Conservation (phyloP, 35 echinoderm and acorn worm genomes). For the Amphiura filiformis region DNA sequence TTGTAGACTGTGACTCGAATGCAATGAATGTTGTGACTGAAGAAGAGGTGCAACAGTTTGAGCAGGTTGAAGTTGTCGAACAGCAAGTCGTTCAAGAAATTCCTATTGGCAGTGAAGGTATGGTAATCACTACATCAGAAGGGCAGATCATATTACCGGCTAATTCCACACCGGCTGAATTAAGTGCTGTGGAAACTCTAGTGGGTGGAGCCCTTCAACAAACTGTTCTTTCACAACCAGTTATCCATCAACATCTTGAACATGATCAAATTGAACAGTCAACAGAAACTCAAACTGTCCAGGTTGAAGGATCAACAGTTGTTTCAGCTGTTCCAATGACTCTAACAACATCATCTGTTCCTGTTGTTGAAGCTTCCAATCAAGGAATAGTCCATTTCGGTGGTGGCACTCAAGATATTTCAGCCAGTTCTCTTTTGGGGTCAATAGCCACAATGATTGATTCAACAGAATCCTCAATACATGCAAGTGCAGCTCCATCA, state of each 20-base stretch:
- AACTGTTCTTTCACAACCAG: not conserved
- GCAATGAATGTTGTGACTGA: not conserved
- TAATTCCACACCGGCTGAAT: not conserved
- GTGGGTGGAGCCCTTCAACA: not conserved
- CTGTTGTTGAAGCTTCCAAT: not conserved
- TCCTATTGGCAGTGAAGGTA: not conserved
- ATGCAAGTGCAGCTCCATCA: not conserved
- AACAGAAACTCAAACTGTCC: not conserved
- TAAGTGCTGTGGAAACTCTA: not conserved
- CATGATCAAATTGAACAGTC: not conserved
- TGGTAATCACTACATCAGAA: not conserved
- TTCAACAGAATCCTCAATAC: constrained; percentile 9
- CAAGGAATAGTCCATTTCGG: not conserved
- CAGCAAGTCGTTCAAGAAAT: not conserved
- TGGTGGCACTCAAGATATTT: constrained; percentile 4
- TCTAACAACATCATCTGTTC: not conserved
- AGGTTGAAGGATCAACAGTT: not conserved
- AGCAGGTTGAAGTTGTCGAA: constrained; percentile 6
- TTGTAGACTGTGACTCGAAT: not conserved
- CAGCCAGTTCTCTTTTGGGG: constrained; percentile 40
- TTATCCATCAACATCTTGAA: not conserved
- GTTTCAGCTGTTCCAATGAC: not conserved
- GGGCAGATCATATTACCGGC: not conserved
- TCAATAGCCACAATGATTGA: constrained; percentile 43
- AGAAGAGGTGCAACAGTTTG: not conserved